These are phyloP conservation scores for Eulemur coronatus DNA, from an alignment of 2,797 vertebrate genomes.

Conservation along the genomic window DNA sequence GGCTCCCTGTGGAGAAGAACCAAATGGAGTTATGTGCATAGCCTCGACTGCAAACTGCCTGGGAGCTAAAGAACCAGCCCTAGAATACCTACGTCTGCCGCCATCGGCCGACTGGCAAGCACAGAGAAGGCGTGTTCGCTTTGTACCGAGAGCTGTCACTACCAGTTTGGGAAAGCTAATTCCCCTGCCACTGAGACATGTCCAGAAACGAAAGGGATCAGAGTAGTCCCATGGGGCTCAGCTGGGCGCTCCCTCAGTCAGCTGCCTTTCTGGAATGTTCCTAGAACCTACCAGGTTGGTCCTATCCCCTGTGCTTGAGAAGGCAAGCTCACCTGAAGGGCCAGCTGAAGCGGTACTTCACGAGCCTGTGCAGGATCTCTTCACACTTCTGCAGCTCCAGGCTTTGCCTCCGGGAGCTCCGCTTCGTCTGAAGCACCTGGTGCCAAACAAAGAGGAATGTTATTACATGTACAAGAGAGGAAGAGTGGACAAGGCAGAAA, in stretches of 20 bases:
- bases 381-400: conserved; percentile 95
- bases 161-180: neutral
- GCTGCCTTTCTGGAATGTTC: neutral
- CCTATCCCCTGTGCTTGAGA: no score
- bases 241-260: neutral
- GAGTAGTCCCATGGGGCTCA: neutral
- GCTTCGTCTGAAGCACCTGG: conserved; percentile 92
- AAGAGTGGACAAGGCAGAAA: neutral
- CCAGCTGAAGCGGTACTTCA: conserved; percentile 98
- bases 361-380: conserved; percentile 94
- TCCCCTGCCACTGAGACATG: neutral
- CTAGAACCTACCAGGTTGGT: no score
- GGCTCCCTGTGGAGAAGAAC: conserved; percentile 89
- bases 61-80: neutral
- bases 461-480: neutral
- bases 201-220: neutral
- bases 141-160: neutral
- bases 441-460: neutral
- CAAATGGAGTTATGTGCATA: neutral
- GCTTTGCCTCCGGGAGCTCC: conserved; percentile 86
- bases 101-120: neutral
- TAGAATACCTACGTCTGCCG: neutral
- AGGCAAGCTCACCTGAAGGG: conserved; percentile 93
- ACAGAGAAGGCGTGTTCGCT: neutral
- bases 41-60: neutral